Evolutionary conservation across 2,888 invertebrate species (phyloP).

Genomic region (Tetrapedia diversipes): DNA sequence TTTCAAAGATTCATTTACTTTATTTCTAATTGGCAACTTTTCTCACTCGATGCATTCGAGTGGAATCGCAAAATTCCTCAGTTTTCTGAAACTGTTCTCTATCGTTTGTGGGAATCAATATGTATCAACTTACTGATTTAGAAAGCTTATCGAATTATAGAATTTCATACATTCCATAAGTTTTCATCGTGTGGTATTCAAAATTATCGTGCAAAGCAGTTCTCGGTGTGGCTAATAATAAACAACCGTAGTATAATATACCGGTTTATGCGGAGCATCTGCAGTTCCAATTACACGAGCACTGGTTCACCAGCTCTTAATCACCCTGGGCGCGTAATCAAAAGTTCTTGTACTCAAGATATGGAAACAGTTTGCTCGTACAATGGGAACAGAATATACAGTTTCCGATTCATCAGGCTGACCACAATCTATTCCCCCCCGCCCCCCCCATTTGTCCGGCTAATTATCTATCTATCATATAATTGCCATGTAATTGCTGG

Average conservation of each 20-base stretch:
- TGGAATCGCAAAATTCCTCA: no score
- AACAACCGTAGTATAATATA: not conserved
- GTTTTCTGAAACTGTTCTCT: no score
- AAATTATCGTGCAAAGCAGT: no score
- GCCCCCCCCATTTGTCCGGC: conserved; percentile 7
- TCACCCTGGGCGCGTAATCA: conserved; percentile 14
- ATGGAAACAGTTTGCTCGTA: conserved; percentile 16
- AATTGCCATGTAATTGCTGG: conserved; percentile 11
- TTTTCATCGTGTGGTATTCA: no score
- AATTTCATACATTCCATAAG: no score
- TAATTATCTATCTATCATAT: conserved; percentile 19
- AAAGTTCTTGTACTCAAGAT: conserved; percentile 20
- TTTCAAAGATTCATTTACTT: no score
- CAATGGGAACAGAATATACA: conserved; percentile 12
- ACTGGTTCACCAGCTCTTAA: conserved; percentile 4
- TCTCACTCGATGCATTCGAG: no score
- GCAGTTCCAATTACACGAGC: conserved; percentile 14
- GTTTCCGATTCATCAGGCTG: conserved; percentile 15
- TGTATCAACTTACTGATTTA: no score
- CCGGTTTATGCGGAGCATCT: not conserved
- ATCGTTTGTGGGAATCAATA: no score
- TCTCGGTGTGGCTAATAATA: not conserved
- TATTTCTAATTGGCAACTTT: no score
- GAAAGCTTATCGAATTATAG: no score
- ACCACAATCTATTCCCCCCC: conserved; percentile 13